Evolutionary conservation across 2,113 vertebrate genomes (phyloP).

Genomic region (Illadopsis cleaveri): DNA sequence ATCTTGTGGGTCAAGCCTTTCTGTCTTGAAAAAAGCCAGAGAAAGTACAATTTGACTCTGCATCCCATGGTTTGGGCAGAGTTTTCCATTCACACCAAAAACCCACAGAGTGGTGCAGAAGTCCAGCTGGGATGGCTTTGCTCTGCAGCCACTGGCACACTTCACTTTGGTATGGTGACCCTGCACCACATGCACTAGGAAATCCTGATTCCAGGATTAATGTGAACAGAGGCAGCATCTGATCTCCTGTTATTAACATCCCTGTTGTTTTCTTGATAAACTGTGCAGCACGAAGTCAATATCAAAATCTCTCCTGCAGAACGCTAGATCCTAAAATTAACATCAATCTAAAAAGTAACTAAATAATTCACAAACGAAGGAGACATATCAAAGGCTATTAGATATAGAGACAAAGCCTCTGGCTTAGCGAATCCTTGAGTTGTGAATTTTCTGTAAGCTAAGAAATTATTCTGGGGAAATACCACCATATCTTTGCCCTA

Average conservation of each 20-base stretch:
- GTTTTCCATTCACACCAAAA: neutral
- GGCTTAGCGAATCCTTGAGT: neutral
- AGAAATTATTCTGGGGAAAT: neutral
- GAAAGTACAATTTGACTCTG: neutral
- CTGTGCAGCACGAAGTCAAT: neutral
- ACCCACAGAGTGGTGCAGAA: neutral
- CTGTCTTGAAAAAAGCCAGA: neutral
- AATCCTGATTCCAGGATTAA: neutral
- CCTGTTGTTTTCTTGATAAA: neutral
- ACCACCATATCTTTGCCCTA: neutral
- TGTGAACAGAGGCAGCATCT: neutral
- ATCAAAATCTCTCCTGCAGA: neutral
- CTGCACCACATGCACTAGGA: rapidly evolving
- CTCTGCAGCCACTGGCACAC: neutral
- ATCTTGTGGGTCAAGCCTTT: neutral
- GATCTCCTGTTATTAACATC: neutral
- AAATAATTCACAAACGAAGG: neutral
- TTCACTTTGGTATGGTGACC: rapidly evolving
- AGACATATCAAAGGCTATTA: neutral
- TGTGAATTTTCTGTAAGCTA: neutral
- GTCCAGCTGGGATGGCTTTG: neutral
- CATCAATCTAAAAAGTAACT: neutral
- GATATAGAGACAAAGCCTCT: neutral
- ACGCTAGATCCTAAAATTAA: neutral
- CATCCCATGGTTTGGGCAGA: neutral